A percentile compares a stretch with the other conserved stretches of the same genome.
Evolutionary conservation across 2,888 invertebrate genomes (phyloP).

Genomic region (Erebia epiphron): DNA sequence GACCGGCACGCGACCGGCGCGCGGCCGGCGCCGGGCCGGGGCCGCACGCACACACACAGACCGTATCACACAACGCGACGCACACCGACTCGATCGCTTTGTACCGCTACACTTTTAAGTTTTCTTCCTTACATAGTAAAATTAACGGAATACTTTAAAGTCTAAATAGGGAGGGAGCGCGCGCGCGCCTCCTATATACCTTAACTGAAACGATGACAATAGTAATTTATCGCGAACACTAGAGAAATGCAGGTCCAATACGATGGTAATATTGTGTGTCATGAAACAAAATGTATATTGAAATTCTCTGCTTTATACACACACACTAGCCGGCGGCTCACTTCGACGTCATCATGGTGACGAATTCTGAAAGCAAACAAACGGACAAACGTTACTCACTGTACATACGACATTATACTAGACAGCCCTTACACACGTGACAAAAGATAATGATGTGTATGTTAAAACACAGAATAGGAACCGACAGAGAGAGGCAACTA

Average conservation of each 20-base stretch:
- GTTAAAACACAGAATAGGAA: conserved; percentile 49
- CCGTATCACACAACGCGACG: conserved; percentile 61
- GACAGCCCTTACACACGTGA: conserved; percentile 42
- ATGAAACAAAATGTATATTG: conserved; percentile 85
- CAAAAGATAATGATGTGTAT: background rate
- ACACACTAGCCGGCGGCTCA: conserved; percentile 90
- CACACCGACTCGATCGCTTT: conserved; percentile 74
- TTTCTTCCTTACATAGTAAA: conserved; percentile 76
- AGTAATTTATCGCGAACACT: conserved; percentile 83
- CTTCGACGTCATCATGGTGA: conserved; percentile 99
- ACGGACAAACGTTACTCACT: conserved; percentile 45
- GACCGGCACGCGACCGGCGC: conserved; percentile 10
- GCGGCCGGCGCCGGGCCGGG: background rate
- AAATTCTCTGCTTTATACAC: conserved; percentile 84
- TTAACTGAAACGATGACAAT: conserved; percentile 81
- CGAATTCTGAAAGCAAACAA: conserved; percentile 91
- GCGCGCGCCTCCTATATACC: conserved; percentile 53
- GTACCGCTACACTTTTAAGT: conserved; percentile 75
- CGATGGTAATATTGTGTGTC: conserved; percentile 84
- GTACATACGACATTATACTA: background rate
- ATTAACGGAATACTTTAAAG: conserved; percentile 83
- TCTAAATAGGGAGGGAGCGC: conserved; percentile 67
- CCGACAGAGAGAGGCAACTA: conserved; percentile 74
- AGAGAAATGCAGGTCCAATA: conserved; percentile 84
- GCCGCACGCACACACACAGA: conserved; percentile 48